Base-by-base conservation (phyloP, 2,797 vertebrate genomes). In the Cynopterus sphinx region DNA sequence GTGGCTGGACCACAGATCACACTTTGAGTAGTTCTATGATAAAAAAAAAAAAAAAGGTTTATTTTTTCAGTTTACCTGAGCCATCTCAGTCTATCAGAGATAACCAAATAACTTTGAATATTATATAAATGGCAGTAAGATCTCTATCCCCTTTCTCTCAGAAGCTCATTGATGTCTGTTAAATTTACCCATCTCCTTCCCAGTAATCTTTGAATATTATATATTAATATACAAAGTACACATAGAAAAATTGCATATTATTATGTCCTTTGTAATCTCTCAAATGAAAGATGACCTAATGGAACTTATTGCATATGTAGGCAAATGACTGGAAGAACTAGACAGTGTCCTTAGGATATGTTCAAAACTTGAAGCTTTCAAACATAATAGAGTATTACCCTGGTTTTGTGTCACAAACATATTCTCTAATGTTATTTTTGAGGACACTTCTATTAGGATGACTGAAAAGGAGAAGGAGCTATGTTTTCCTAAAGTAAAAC, bases 401-500 rank as follows among this genome's bases (percentile, higher is more conserved):
- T 46, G 36, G 31, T 46, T 92, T 71, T 78, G 33, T 85, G 59
- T 39, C 61, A 79, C 19, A 57, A 31, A 77, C 4, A n/a, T 41
- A 22, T 39, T 81, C 26, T 68, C 26, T 59, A 79, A 33, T 71
- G 3, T 36, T 65, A 67, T 3, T 51, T 77, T 84, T 3, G 17
- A 41, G 63, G 33, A 33, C n/a, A n/a, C 39, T 49, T 86, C 39
- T 77, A 65, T 24, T 43, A 46, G 67, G 43, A 11, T 70, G 26
- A 84, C 46, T 41, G 28, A 79, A 87, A 79, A 86, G 55, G 89
- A 92, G 36, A 87, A 91, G 83, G 19, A 41, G 5, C 22, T 71
- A 31, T 26, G 16, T 61, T 94, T 90, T 91, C 67, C 82, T 87
- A 68, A 93, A 78, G 33, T 73, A 9, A 79, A 93, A 78, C 33